Evolutionary conservation across 2,888 invertebrate genomes (phyloP).

Genomic region (Trissoscelio sp.): DNA sequence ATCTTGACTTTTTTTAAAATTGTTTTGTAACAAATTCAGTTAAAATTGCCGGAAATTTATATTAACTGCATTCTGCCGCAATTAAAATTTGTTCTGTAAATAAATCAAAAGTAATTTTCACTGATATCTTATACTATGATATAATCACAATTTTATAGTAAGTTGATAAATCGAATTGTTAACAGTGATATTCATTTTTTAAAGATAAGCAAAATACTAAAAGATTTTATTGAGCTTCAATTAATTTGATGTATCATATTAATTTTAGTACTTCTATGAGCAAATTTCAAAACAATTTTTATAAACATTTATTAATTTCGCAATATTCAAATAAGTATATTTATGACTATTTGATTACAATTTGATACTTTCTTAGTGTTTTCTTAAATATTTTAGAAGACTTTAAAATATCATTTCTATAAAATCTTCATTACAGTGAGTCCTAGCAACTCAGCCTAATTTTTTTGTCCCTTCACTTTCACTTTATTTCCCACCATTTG

Average conservation of each 20-base stretch:
- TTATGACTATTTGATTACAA: too few species aligned
- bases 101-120: background rate
- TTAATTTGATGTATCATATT: too few species aligned
- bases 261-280: too few species aligned
- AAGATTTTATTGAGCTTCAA: too few species aligned
- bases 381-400: too few species aligned
- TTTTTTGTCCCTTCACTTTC: slow-evolving; percentile 15
- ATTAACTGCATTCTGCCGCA: background rate
- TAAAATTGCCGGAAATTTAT: background rate
- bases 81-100: slow-evolving; percentile 12
- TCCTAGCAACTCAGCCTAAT: background rate
- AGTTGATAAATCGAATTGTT: background rate
- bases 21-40: background rate
- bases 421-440: background rate
- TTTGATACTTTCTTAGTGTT: too few species aligned
- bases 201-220: too few species aligned
- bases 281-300: too few species aligned
- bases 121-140: too few species aligned
- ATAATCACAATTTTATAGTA: background rate
- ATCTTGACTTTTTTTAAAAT: slow-evolving; percentile 27
- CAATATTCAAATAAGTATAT: too few species aligned
- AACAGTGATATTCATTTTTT: slow-evolving; percentile 19
- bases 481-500: background rate
- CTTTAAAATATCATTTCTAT: too few species aligned
- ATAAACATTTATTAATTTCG: too few species aligned